phyloP scores from a whole-genome alignment of 1,140 invertebrate species.

The Penaeus indicus region DNA sequence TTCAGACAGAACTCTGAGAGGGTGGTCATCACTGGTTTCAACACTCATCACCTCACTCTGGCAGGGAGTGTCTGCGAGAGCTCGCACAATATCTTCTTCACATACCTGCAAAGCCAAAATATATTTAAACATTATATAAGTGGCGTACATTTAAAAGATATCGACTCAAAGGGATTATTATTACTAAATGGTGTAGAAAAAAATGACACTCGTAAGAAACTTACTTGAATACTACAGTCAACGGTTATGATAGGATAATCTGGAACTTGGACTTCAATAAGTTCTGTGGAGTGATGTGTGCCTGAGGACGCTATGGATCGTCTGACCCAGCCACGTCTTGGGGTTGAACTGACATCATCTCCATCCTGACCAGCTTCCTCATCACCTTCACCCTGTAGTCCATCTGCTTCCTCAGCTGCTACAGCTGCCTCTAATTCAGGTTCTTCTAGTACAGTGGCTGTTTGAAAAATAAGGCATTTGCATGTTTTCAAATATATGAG shows the following conservation, averaged over 20 bases:
- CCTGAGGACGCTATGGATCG: constrained; percentile 57
- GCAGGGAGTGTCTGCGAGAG: constrained; percentile 50
- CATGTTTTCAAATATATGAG: not conserved
- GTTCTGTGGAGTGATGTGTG: constrained; percentile 53
- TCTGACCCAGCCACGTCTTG: constrained; percentile 51
- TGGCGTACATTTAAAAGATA: not conserved
- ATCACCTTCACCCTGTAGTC: constrained; percentile 16
- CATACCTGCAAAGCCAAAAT: constrained; percentile 47
- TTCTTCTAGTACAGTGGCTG: constrained; percentile 66
- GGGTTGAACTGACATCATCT: constrained; percentile 31
- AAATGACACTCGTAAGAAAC: not conserved
- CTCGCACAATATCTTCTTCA: constrained; percentile 63
- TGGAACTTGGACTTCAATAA: constrained; percentile 60
- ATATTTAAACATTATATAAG: not conserved
- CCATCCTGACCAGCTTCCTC: constrained; percentile 42
- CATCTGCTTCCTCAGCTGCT: constrained; percentile 20
- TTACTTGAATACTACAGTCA: constrained; percentile 61
- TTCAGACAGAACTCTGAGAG: constrained; percentile 87
- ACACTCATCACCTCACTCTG: constrained; percentile 59
- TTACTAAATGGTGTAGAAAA: not conserved
- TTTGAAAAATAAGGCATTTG: not conserved
- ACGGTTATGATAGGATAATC: constrained; percentile 61
- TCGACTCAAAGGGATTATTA: not conserved
- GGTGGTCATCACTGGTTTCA: constrained; percentile 77
- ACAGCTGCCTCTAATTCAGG: constrained; percentile 64